Base-by-base conservation (phyloP, 2,888 invertebrate species). In the Norana najaformis region DNA sequence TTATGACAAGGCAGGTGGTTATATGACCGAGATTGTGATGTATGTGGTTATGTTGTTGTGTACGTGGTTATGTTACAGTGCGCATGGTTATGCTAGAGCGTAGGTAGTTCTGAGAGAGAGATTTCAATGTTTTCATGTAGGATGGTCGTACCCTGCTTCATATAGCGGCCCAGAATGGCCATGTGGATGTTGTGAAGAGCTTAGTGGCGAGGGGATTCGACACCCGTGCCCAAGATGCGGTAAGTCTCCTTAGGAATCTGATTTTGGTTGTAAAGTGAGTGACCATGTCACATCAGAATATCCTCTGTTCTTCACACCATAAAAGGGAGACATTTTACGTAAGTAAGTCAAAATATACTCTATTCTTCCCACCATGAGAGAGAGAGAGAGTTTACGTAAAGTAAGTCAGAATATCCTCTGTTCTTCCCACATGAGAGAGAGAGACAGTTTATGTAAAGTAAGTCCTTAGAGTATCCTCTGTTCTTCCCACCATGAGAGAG, bases 121-220 rank as follows among this genome's bases (percentile, higher is more conserved):
- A 23, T 3, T 30, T 36, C n/a, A 18, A 2, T 36, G 18, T 20
- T 36, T 14, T 37, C 23, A 23, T 88, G 88, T 88, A 88, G 88
- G 88, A 88, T 36, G 88, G 38, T 37, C 36, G 88, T 23, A 88
- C 88, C 36, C 88, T 88, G 88, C 94, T 96, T 69, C 95, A 96
- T 92, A 94, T 96, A 92, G 96, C 96, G 69, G 95, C 96, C 35
- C 95, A 96, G 88, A 95, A 95, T 92, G 96, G 96, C 38, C 95
- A 96, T 92, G 93, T 95, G 34, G 95, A 95, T 47, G 94, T 95
- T 36, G 95, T 96, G 90, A 94, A 95, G 91, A 94, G 95, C 89
- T 94, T 96, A 90, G 90, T 91, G 16, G 92, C 96, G 39, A 94
- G 95, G 89, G 96, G 96, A 36, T 95, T 95, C 93, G 95, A 95